These are phyloP conservation scores for Dolomedes plantarius DNA, from an alignment of 2,888 invertebrate species.

Conservation along the genomic window DNA sequence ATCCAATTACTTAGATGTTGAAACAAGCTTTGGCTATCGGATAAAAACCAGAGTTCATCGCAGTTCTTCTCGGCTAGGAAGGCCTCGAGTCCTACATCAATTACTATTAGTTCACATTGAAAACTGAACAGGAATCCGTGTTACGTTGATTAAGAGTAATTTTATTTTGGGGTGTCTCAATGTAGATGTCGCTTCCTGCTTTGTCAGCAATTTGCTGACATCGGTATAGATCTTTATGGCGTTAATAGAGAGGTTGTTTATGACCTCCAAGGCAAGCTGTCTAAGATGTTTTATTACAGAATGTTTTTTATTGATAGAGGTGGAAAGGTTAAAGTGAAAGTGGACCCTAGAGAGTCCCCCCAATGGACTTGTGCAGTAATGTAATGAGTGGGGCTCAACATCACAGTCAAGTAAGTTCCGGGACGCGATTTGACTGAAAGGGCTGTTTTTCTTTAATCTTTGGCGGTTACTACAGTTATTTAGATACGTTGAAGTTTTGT, in stretches of 20 bases:
- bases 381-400: neutral
- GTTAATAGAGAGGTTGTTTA: neutral
- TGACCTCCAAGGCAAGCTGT: neutral
- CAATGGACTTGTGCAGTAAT: neutral
- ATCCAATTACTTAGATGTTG: neutral
- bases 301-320: neutral
- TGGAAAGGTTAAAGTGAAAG: neutral
- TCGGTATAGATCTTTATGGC: neutral
- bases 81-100: neutral
- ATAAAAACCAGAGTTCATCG: neutral
- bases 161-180: neutral
- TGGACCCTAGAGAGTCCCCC: neutral
- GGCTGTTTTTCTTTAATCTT: slow-evolving; percentile 7
- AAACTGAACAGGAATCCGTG: neutral
- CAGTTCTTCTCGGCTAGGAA: neutral
- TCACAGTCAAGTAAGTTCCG: neutral
- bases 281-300: neutral
- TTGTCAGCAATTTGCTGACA: neutral
- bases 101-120: neutral
- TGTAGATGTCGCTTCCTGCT: neutral
- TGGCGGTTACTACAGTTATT: neutral
- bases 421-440: neutral
- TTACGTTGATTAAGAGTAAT: neutral
- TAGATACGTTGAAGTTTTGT: neutral
- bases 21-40: neutral